Evolutionary conservation across 2,888 invertebrate species (phyloP), one percentile per base, ranked within the genome.

Genomic region (Nymphalis c-album): DNA sequence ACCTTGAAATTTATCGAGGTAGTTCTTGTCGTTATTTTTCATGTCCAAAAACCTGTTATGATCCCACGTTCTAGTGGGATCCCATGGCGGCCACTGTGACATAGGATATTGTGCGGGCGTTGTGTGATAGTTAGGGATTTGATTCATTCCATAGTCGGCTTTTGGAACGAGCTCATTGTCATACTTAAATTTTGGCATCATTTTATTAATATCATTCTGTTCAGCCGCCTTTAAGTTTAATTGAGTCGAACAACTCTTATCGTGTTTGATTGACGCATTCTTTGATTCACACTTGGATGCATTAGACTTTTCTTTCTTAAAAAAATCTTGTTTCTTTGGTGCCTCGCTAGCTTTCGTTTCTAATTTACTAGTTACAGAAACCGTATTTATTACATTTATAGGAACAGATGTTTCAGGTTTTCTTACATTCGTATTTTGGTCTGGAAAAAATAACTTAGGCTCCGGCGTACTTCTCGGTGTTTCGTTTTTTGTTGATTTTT

Each of bases 111-210:
- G 95, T 0, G 92, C 85, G 71, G 93, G 93, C 0, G 94, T 92
- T 59, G 94, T 93, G 77, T 94, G 94, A 77, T 95, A 95, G 78
- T 95, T 95, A 1, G 95, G 94, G 62, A 95, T 93, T 75, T 95
- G 94, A 84, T 95, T 95, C 84, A 93, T 93, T 1, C 94, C 83
- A 75, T 94, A 95, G 75, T 95, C 95, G 0, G 95, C 91, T 77
- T 94, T 94, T 0, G 93, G 92, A 18, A 94, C 85, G 40, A 94
- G 76, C 69, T 93, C 93, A 71, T 93, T 93, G 73, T 93, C 93
- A 67, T 92, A 92, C 72, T 93, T 93, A 62, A 92, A 88, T 75
- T 92, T 92, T 0, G 94, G 86, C 69, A 91, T 70, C 82, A 93
- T 90, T 83, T 94, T 94, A 73, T 93, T 93, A n/a, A 93, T 76